Conservation (phyloP, 2,797 vertebrate species). For the Rhyacichthys aspro region DNA sequence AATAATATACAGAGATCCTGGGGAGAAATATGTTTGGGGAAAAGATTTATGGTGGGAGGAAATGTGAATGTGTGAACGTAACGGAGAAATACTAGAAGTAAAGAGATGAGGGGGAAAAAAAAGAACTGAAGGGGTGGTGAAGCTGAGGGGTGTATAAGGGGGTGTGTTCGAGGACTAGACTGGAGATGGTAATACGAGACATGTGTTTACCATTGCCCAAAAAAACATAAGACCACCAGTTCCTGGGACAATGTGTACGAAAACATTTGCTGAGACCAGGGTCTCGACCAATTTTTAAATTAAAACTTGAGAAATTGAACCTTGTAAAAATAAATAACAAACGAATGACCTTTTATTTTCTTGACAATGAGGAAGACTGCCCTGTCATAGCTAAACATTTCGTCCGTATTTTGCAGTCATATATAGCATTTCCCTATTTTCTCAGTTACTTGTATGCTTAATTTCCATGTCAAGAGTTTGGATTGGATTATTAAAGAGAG, state of each 20-base stretch:
- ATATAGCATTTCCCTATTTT: too few species aligned
- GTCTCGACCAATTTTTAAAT: conserved; percentile 4
- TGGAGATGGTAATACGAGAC: conserved; percentile 65
- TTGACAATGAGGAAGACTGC: too few species aligned
- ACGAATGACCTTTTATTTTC: too few species aligned
- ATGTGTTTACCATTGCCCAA: conserved; percentile 68
- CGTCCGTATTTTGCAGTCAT: too few species aligned
- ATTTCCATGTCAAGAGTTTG: too few species aligned
- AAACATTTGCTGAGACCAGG: conserved; percentile 20
- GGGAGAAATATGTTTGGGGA: conserved; percentile 9
- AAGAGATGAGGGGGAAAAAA: conserved; percentile 6
- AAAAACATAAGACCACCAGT: conserved; percentile 40
- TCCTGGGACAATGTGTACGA: conserved; percentile 67
- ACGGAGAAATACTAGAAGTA: background rate
- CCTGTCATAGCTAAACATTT: too few species aligned
- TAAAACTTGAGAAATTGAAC: too few species aligned
- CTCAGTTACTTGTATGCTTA: too few species aligned
- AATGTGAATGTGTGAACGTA: conserved; percentile 55
- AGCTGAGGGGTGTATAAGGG: conserved; percentile 23
- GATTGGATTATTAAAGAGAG: too few species aligned
- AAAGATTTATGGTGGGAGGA: conserved; percentile 9
- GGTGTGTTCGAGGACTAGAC: conserved; percentile 20
- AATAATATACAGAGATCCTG: too few species aligned
- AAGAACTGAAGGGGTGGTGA: conserved; percentile 9
- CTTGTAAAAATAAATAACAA: too few species aligned